Evolutionary conservation across 2,113 vertebrate species (phyloP).

Genomic region (Syngnathus floridae): DNA sequence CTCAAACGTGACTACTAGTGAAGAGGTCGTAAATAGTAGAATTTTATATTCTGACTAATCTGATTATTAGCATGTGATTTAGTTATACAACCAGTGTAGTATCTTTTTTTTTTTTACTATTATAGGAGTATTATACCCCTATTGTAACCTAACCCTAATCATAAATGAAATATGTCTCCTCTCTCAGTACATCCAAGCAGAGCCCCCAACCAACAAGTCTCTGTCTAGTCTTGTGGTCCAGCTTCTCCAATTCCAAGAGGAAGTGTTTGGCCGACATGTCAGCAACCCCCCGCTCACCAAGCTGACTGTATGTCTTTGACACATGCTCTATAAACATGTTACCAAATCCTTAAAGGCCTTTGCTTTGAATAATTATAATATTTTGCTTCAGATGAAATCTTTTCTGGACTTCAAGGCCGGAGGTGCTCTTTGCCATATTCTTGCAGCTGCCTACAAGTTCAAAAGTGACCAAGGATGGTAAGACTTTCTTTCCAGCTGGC

Average conservation of each 20-base stretch:
- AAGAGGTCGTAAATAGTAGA: too few relatives aligned
- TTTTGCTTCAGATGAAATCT: constrained; percentile 83
- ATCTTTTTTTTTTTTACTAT: too few relatives aligned
- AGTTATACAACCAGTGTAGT: too few relatives aligned
- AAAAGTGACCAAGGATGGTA: constrained; percentile 99
- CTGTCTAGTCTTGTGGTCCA: constrained; percentile 94
- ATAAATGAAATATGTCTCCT: neutral
- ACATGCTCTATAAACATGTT: constrained; percentile 6
- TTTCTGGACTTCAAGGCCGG: constrained; percentile 98
- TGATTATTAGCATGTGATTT: too few relatives aligned
- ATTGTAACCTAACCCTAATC: too few relatives aligned
- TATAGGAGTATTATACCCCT: too few relatives aligned
- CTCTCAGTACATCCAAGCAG: constrained; percentile 89
- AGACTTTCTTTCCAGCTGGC: constrained; percentile 55
- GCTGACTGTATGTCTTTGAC: constrained; percentile 71
- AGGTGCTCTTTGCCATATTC: constrained; percentile 90
- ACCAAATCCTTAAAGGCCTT: neutral
- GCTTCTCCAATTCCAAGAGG: constrained; percentile 94
- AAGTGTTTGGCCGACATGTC: constrained; percentile 94
- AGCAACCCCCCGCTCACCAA: constrained; percentile 95
- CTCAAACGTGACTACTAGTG: neutral
- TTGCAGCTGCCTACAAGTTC: constrained; percentile 97
- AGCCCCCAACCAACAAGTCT: constrained; percentile 95
- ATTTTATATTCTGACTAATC: too few relatives aligned
- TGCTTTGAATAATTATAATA: neutral